Percentiles rank a stretch among this genome's conserved stretches.
Evolutionary conservation across 2,888 invertebrate genomes (phyloP).

Genomic region (Amaurobius ferox): DNA sequence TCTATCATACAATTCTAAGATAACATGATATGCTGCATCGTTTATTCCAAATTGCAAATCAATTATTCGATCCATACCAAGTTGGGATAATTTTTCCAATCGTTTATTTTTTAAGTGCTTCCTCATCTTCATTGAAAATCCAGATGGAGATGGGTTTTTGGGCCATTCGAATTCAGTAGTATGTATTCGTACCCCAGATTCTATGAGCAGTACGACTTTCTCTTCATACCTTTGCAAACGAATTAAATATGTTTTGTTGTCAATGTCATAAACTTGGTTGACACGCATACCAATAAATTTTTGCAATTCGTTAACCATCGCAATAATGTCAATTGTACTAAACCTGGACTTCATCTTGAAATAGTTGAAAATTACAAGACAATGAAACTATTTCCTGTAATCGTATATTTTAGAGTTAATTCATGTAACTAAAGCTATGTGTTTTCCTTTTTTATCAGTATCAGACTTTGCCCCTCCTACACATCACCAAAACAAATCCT

Average conservation of each 20-base stretch:
- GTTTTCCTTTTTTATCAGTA: too few relatives aligned
- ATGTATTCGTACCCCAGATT: conserved; percentile 96
- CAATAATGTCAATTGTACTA: conserved; percentile 94
- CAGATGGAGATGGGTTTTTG: conserved; percentile 95
- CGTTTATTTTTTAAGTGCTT: conserved; percentile 98
- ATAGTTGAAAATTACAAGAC: too few relatives aligned
- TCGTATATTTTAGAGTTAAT: too few relatives aligned
- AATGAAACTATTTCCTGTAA: too few relatives aligned
- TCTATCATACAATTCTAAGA: conserved; percentile 95
- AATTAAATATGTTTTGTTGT: conserved; percentile 96
- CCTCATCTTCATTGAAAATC: conserved; percentile 98
- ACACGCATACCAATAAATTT: conserved; percentile 92
- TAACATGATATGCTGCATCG: conserved; percentile 87
- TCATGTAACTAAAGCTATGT: too few relatives aligned
- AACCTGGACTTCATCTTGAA: conserved; percentile 92
- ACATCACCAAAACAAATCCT: too few relatives aligned
- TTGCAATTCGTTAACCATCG: conserved; percentile 89
- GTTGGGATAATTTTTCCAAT: conserved; percentile 88
- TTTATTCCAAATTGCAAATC: conserved; percentile 92
- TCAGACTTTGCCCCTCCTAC: too few relatives aligned
- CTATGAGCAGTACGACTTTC: conserved; percentile 91
- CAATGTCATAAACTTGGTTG: conserved; percentile 97
- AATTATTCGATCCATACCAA: conserved; percentile 95
- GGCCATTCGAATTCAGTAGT: conserved; percentile 98
- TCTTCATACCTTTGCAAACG: conserved; percentile 85